These are phyloP conservation scores for Centruroides sculpturatus DNA, from an alignment of 1,140 invertebrate genomes.

Conservation along the genomic window DNA sequence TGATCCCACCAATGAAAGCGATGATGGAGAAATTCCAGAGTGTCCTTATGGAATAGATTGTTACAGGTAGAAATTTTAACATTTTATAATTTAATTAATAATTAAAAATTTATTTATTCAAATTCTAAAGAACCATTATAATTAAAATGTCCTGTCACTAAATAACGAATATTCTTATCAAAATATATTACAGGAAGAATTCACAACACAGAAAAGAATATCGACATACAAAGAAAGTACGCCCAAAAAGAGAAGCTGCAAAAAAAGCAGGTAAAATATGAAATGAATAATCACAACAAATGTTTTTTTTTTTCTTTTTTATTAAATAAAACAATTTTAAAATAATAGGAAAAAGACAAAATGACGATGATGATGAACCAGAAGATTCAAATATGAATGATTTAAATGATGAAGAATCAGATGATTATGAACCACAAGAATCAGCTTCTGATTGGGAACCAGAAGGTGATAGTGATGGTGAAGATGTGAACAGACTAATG, in stretches of 20 bases:
- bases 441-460: no score
- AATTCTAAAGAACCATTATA: not conserved
- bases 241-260: constrained; percentile 13
- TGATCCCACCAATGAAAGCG: constrained; percentile 3
- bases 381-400: no score
- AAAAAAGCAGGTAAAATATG: constrained; percentile 7
- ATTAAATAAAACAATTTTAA: no score
- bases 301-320: no score
- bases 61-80: constrained; percentile 4
- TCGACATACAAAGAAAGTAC: constrained; percentile 13
- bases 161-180: not conserved
- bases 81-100: not conserved
- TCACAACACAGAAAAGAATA: constrained; percentile 11
- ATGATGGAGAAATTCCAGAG: constrained; percentile 1
- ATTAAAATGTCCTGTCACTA: not conserved
- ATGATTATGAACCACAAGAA: no score
- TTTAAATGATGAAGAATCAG: no score
- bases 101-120: not conserved
- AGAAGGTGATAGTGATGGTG: no score
- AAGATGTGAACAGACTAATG: no score
- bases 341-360: no score
- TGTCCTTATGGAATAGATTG: constrained; percentile 11
- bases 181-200: constrained; percentile 9
- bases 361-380: no score
- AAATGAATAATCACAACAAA: no score